Evolutionary conservation across 37 sponge, comb jelly and placozoan genomes (phyloP).

Genomic region (Aphrocallistes beatrix): DNA sequence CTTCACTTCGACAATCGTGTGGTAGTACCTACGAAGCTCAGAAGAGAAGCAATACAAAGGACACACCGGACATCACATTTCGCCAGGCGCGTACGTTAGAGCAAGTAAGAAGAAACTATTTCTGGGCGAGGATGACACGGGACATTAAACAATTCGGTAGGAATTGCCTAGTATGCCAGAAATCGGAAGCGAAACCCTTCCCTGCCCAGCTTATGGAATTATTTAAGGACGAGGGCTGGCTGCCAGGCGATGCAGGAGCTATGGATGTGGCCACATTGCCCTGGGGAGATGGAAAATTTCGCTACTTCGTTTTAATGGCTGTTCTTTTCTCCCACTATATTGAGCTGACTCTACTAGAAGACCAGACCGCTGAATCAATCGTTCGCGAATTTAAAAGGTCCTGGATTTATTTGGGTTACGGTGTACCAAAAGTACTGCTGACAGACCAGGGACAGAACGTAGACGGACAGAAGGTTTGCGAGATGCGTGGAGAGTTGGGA

Average conservation of each 20-base stretch:
- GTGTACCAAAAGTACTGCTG: neutral
- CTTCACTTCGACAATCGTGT: too few relatives aligned
- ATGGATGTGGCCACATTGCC: neutral
- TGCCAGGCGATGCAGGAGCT: neutral
- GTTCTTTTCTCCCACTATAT: neutral
- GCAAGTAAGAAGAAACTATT: too few relatives aligned
- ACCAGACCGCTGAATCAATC: neutral
- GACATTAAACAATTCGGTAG: too few relatives aligned
- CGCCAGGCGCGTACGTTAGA: too few relatives aligned
- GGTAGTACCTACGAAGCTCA: too few relatives aligned
- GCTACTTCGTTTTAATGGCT: neutral
- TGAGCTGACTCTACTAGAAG: neutral
- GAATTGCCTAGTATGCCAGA: too few relatives aligned
- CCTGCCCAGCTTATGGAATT: too few relatives aligned
- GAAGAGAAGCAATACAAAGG: too few relatives aligned
- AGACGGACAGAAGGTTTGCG: neutral
- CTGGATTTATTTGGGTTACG: neutral
- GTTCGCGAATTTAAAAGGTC: neutral
- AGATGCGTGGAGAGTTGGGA: neutral
- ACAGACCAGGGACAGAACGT: slow-evolving; percentile 4
- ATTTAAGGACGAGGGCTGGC: too few relatives aligned
- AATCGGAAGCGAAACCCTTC: too few relatives aligned
- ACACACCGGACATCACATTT: too few relatives aligned
- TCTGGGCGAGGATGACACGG: too few relatives aligned
- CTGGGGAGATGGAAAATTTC: neutral